Percentiles rank a stretch among this genome's conserved stretches.
Conservation (phyloP, 2,888 invertebrate genomes). For the Lasioglossum marginatum region DNA sequence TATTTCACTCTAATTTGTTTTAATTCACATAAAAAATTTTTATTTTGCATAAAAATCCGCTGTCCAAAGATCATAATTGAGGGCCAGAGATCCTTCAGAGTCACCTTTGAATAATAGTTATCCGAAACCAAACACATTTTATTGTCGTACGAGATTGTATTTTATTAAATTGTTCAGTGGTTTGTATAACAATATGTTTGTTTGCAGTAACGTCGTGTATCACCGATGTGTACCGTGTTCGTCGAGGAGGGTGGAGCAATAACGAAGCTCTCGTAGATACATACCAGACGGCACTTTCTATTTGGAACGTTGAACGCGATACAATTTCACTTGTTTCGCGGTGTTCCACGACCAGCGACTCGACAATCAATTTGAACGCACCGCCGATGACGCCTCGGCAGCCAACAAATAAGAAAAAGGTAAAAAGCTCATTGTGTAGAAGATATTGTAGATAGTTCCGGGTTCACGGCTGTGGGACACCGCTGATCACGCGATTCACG, state of each 20-base stretch:
- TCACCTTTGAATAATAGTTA: background rate
- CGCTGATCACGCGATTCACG: conserved; percentile 78
- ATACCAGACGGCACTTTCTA: conserved; percentile 75
- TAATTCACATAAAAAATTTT: no score
- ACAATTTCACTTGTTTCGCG: conserved; percentile 80
- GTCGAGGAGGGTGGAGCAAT: conserved; percentile 36
- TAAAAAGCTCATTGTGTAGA: conserved; percentile 37
- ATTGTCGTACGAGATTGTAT: background rate
- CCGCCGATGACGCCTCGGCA: background rate
- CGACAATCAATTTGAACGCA: background rate
- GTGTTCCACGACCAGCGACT: conserved; percentile 32
- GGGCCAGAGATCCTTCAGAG: background rate
- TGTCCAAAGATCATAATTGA: no score
- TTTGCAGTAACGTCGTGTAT: background rate
- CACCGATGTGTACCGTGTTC: background rate
- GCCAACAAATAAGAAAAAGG: background rate
- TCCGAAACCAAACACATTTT: conserved; percentile 23
- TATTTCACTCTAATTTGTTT: no score
- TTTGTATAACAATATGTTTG: background rate
- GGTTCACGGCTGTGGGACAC: conserved; percentile 73
- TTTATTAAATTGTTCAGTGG: background rate
- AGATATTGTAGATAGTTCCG: conserved; percentile 69
- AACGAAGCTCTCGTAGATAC: conserved; percentile 34
- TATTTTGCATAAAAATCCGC: no score
- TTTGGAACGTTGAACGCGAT: conserved; percentile 75